A percentile compares a stretch with the other conserved stretches of the same genome.
Conservation (phyloP, 2,113 vertebrate species). For the Spheniscus mendiculus region DNA sequence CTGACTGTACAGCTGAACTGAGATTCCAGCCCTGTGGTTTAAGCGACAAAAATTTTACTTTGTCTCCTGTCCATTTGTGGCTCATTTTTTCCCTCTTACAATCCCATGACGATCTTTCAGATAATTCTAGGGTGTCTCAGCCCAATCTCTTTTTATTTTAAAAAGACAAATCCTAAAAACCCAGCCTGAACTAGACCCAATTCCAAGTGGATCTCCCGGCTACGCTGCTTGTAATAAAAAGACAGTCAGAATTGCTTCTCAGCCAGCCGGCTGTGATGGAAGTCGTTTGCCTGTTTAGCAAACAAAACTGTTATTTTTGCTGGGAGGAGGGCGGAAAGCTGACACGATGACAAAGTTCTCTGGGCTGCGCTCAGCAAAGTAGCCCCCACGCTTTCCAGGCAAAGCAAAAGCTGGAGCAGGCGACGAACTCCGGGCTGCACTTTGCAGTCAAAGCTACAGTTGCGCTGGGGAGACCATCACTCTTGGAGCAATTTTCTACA, state of each 20-base stretch:
- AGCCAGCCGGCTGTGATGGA: neutral
- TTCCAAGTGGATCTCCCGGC: neutral
- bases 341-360: neutral
- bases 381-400: fast-evolving
- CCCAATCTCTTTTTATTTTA: neutral
- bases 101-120: neutral
- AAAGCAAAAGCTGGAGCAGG: neutral
- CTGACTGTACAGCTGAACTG: neutral
- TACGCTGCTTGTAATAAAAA: neutral
- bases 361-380: neutral
- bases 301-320: neutral
- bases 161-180: neutral
- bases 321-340: neutral
- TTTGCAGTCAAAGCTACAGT: conserved; percentile 42
- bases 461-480: conserved; percentile 6
- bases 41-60: conserved; percentile 9
- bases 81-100: neutral
- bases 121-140: neutral
- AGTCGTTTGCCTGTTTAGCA: neutral
- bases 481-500: conserved; percentile 64
- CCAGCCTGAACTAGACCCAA: neutral
- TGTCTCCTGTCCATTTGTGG: neutral
- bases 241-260: neutral
- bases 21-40: conserved; percentile 24
- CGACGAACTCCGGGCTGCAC: neutral